phyloP scores from a whole-genome alignment of 2,113 vertebrate species.

The Pteronura brasiliensis region DNA sequence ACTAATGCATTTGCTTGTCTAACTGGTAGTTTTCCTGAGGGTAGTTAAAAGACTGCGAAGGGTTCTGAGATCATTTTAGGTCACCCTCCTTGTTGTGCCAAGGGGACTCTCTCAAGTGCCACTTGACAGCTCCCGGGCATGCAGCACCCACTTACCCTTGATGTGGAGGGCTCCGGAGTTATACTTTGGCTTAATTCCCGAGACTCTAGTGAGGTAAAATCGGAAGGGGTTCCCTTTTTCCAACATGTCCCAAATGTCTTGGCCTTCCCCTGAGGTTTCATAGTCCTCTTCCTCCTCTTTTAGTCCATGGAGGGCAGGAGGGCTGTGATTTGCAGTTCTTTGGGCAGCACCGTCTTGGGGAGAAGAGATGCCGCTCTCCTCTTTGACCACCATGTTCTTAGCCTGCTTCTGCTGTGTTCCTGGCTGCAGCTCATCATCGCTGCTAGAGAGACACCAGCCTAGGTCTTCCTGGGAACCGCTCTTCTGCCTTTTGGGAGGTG shows the following conservation, averaged over 20 bases:
- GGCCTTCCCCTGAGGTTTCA: conserved; percentile 81
- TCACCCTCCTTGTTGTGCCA: too few species aligned
- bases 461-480: conserved; percentile 80
- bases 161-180: conserved; percentile 94
- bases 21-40: not conserved
- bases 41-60: not conserved
- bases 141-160: conserved; percentile 84
- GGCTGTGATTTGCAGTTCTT: not conserved
- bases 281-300: conserved; percentile 25
- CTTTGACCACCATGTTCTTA: conserved; percentile 37
- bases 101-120: fast-evolving
- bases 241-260: conserved; percentile 87
- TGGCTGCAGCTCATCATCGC: conserved; percentile 85
- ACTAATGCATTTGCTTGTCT: not conserved
- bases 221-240: conserved; percentile 86
- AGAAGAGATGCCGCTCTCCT: not conserved
- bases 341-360: not conserved
- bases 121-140: not conserved
- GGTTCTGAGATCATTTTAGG: not conserved
- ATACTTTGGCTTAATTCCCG: conserved; percentile 89
- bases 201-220: conserved; percentile 96
- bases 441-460: conserved; percentile 96
- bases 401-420: not conserved
- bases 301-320: conserved; percentile 73
- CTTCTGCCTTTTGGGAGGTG: conserved; percentile 84